Evolutionary conservation across 2,888 invertebrate species (phyloP).

Genomic region (Tipula unca): DNA sequence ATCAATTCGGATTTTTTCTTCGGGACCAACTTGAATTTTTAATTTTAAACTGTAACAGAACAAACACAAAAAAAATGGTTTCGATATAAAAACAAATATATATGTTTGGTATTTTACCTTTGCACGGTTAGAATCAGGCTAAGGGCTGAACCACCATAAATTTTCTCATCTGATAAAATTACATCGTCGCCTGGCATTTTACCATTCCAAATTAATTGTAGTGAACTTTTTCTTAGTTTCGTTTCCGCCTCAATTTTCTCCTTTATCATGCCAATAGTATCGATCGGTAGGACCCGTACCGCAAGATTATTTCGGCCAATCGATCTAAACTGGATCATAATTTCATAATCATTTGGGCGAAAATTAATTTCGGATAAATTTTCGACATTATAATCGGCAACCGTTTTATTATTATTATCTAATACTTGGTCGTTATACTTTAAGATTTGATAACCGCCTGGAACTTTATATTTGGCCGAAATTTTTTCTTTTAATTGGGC

Average conservation of each 20-base stretch:
- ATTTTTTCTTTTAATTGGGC: background rate
- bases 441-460: background rate
- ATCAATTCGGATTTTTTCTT: background rate
- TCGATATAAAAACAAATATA: too few relatives aligned
- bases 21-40: background rate
- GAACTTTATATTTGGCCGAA: background rate
- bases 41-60: background rate
- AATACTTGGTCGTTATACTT: background rate
- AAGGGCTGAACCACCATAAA: background rate
- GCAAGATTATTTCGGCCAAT: background rate
- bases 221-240: background rate
- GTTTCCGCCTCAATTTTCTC: background rate
- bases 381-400: background rate
- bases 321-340: background rate
- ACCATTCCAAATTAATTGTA: background rate
- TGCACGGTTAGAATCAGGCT: background rate
- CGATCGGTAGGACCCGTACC: background rate
- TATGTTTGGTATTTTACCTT: too few relatives aligned
- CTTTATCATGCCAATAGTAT: background rate
- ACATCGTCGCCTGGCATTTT: background rate
- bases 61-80: background rate
- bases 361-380: background rate
- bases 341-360: background rate
- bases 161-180: background rate
- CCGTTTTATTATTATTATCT: background rate